Evolutionary conservation across 2,797 vertebrate genomes (phyloP).

Genomic region (Hozukius guyotensis): DNA sequence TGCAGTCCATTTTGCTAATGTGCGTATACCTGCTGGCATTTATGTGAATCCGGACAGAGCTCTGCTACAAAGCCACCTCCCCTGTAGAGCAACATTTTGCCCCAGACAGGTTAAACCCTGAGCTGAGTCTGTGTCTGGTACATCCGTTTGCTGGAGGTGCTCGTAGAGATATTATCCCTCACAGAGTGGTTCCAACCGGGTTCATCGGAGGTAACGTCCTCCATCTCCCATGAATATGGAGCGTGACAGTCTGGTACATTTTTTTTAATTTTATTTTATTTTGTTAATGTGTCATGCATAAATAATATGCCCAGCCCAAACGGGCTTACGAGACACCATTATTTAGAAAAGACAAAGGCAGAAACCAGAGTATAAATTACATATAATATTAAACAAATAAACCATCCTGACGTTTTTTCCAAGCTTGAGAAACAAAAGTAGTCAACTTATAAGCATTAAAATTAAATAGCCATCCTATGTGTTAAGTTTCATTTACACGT

Average conservation of each 20-base stretch:
- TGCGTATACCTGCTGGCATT: conserved; percentile 88
- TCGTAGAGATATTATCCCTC: conserved; percentile 50
- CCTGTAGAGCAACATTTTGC: conserved; percentile 83
- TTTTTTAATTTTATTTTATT: too few species aligned
- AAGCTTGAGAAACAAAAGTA: too few species aligned
- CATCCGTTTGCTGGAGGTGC: conserved; percentile 80
- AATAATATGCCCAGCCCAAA: too few species aligned
- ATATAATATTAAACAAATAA: too few species aligned
- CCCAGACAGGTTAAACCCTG: conserved; percentile 84
- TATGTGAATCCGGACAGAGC: conserved; percentile 83
- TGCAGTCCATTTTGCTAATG: background rate
- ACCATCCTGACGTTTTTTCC: too few species aligned
- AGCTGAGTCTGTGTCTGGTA: conserved; percentile 87
- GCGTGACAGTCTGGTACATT: conserved; percentile 75
- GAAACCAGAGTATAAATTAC: too few species aligned
- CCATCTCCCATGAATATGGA: conserved; percentile 86
- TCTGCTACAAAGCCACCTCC: conserved; percentile 90
- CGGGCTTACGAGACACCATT: too few species aligned
- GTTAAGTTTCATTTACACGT: too few species aligned
- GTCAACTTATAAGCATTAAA: too few species aligned
- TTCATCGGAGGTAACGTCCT: conserved; percentile 85
- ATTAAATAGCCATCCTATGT: too few species aligned
- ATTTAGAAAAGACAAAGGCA: too few species aligned
- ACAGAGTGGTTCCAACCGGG: conserved; percentile 84
- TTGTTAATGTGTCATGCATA: too few species aligned